Base-by-base conservation (phyloP, 2,797 vertebrate genomes). In the Halcyon badia region DNA sequence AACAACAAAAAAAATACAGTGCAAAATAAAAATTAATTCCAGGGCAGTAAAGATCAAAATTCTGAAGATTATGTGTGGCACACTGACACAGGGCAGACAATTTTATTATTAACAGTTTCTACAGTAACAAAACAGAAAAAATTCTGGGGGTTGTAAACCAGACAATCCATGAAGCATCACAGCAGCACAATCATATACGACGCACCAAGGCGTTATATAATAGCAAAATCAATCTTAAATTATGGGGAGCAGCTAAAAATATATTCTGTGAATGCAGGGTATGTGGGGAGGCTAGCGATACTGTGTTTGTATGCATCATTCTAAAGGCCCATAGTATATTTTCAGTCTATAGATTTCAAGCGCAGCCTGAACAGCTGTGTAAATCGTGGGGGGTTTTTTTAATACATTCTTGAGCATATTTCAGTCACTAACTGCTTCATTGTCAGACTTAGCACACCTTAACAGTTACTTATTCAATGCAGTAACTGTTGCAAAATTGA, bases 161-260 rank as follows among this genome's bases (percentile, higher is more conserved):
- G 86, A 90, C 24, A 73, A 73, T 52, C 52, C 62, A 84, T 31
- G 37, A 94, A 95, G 87, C 58, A 88, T 64, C 65, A 84, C 42
- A 69, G 22, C 72, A 71, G 46, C 69, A 80, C 70, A 89, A 42
- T 19, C 62, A 44, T 7, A 90, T 20, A 52, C 1, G 80, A 96
- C 6, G 30, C 90, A 87, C 58, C 87, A 87, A 75, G 89, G 96
- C 92, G 51, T 97, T 97, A 97, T 94, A 96, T 95, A 97, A 97
- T 96, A 97, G 83, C 96, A 96, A 97, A 95, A 91, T 57, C 35
- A 24, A 69, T n/a, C 48, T 66, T 28, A 46, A 82, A 56, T 48
- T 62, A 69, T 7, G 22, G 42, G 11, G 28, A 85, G 39, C 61
- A 25, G 39, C 58, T 86, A 89, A 90, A 95, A 91, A 44, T 10